phyloP scores from a whole-genome alignment of 2,888 invertebrate species.

The Lasioglossum marginatum region DNA sequence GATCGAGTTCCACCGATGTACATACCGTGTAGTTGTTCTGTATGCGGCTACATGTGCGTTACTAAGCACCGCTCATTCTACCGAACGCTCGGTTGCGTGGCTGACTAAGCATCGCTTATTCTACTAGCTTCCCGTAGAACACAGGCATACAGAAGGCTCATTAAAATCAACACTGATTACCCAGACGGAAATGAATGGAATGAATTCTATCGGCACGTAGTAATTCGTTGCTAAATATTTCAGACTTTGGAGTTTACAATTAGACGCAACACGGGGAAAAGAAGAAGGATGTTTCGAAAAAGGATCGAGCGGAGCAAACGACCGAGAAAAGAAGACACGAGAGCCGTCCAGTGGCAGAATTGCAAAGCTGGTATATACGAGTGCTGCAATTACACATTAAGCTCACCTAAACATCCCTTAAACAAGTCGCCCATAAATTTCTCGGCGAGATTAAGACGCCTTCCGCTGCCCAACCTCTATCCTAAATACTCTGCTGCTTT shows the following conservation, averaged over 20 bases:
- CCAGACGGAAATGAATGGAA: not conserved
- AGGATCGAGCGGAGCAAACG: not conserved
- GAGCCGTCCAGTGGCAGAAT: constrained; percentile 14
- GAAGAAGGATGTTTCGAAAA: not conserved
- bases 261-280: not conserved
- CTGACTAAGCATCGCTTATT: not conserved
- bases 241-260: too few relatives aligned
- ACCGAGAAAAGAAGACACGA: constrained; percentile 12
- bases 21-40: not conserved
- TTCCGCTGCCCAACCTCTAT: constrained; percentile 45
- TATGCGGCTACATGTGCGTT: not conserved
- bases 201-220: too few relatives aligned
- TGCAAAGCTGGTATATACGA: constrained; percentile 43
- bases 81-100: not conserved
- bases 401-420: constrained; percentile 78
- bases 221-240: not conserved
- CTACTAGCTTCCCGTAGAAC: not conserved
- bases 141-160: not conserved
- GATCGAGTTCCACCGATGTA: not conserved
- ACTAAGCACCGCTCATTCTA: not conserved
- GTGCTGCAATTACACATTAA: constrained; percentile 78
- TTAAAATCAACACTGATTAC: not conserved
- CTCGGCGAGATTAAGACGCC: constrained; percentile 77
- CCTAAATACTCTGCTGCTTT: constrained; percentile 49
- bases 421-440: constrained; percentile 79